Conservation (phyloP, 2,113 vertebrate species). For the Muscicapa adusta region DNA sequence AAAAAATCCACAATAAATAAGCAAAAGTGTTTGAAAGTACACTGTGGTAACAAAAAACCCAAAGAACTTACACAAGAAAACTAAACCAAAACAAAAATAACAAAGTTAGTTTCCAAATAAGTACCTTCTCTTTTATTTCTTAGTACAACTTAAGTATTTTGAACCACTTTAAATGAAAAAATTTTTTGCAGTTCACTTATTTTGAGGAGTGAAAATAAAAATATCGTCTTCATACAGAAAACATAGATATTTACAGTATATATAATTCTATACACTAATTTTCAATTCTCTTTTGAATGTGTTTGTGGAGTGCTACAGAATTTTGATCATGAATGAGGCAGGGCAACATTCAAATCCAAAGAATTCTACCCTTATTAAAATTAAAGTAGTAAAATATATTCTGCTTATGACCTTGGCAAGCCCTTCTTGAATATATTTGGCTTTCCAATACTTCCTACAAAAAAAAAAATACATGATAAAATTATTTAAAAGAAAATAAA, state of each 20-base stretch:
- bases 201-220: background rate
- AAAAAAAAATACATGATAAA: background rate
- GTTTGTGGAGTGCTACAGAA: background rate
- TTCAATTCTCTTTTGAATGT: background rate
- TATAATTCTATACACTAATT: background rate
- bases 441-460: background rate
- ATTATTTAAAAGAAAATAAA: background rate
- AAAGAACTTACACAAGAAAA: background rate
- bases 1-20: background rate
- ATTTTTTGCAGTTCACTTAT: background rate
- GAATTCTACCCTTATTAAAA: background rate
- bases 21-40: background rate
- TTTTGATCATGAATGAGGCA: background rate
- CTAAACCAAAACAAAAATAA: background rate
- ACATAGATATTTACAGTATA: background rate
- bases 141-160: background rate
- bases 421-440: background rate
- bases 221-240: background rate
- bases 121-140: background rate
- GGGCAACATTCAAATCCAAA: background rate
- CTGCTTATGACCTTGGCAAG: background rate
- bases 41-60: rapidly evolving
- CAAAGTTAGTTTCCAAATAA: background rate
- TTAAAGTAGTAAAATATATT: background rate
- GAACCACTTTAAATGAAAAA: background rate